phyloP scores from a whole-genome alignment of 2,113 vertebrate species.

The Candoia aspera region DNA sequence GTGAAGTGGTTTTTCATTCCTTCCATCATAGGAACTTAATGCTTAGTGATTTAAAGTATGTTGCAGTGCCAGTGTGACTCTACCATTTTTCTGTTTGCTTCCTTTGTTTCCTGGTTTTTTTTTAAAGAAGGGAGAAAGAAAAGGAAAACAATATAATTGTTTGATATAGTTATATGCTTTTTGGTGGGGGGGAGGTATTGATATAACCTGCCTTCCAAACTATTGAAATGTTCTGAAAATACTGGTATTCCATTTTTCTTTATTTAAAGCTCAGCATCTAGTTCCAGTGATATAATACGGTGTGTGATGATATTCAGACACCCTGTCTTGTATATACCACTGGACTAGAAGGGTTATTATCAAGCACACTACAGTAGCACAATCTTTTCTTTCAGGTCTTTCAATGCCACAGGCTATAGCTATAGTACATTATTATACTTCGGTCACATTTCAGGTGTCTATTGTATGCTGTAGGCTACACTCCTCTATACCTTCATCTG shows the following conservation, averaged over 20 bases:
- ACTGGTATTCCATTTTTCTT: neutral
- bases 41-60: neutral
- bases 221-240: neutral
- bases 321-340: neutral
- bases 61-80: neutral
- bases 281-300: neutral
- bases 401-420: neutral
- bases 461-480: neutral
- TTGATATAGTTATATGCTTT: neutral
- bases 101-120: neutral
- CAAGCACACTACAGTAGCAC: neutral
- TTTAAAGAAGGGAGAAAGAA: neutral
- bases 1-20: neutral
- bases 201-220: neutral
- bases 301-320: neutral
- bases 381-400: neutral
- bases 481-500: neutral
- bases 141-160: neutral
- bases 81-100: neutral
- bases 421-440: neutral
- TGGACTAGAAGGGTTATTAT: neutral
- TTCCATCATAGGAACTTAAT: neutral
- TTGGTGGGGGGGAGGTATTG: neutral
- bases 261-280: neutral
- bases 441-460: neutral